Evolutionary conservation across 2,888 invertebrate species (phyloP).

Genomic region (Carcina quercana): DNA sequence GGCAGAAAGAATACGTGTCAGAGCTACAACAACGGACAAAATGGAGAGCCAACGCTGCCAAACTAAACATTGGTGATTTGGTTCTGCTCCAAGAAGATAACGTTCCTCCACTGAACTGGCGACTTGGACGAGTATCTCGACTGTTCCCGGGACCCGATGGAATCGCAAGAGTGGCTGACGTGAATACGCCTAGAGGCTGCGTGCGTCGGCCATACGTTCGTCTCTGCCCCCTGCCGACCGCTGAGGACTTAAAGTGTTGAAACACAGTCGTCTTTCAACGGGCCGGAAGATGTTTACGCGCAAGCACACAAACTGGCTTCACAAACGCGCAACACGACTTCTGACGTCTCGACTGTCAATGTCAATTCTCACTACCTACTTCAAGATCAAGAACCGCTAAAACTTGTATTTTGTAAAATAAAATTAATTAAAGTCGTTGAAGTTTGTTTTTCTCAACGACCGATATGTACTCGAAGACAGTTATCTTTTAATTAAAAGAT

Average conservation of each 20-base stretch:
- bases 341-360: no score
- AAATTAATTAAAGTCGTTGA: no score
- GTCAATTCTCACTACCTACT: no score
- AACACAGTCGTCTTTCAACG: constrained; percentile 8
- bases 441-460: no score
- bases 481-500: no score
- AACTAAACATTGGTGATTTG: constrained; percentile 12
- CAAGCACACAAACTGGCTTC: neutral
- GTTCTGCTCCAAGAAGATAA: constrained; percentile 15
- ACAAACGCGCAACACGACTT: no score
- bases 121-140: constrained; percentile 9
- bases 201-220: constrained; percentile 5
- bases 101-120: constrained; percentile 8
- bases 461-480: no score
- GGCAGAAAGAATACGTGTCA: constrained; percentile 16
- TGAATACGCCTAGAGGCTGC: constrained; percentile 5
- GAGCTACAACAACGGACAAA: constrained; percentile 23
- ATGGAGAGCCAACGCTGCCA: constrained; percentile 14
- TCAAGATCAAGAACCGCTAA: no score
- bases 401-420: no score
- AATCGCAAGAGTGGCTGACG: constrained; percentile 8
- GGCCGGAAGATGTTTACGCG: constrained; percentile 1
- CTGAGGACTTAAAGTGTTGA: neutral
- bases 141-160: constrained; percentile 9
- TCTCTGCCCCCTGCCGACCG: constrained; percentile 7